Conservation (phyloP, 2,797 vertebrate genomes). For the Syncerus caffer region DNA sequence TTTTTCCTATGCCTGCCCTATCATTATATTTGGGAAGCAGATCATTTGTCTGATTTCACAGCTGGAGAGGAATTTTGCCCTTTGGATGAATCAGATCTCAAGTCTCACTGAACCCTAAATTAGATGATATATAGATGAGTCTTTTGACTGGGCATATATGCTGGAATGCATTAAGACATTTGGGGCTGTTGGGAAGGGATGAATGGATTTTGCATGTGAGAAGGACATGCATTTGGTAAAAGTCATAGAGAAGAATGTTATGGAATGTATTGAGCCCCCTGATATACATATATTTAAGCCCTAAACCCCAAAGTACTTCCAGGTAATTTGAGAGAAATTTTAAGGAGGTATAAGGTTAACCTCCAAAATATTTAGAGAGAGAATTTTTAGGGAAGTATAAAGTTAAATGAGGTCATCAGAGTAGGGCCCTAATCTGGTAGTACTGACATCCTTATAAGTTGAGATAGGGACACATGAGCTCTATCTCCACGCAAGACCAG, state of each 20-base stretch:
- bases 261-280: not conserved
- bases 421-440: not conserved
- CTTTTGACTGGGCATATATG: not conserved
- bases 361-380: not conserved
- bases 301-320: not conserved
- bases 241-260: not conserved
- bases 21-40: not conserved
- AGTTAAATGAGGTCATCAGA: not conserved
- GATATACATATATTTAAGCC: not conserved
- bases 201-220: not conserved
- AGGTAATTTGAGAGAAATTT: not conserved
- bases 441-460: not conserved
- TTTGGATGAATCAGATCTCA: not conserved
- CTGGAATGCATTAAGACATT: not conserved
- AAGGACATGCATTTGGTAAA: not conserved
- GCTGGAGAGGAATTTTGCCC: not conserved
- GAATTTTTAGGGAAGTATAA: not conserved
- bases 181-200: not conserved
- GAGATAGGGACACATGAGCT: not conserved
- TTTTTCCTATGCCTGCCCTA: not conserved
- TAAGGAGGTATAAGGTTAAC: not conserved
- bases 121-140: not conserved
- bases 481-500: not conserved
- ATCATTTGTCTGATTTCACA: not conserved
- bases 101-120: not conserved